Evolutionary conservation across 2,888 invertebrate species (phyloP).

Genomic region (Cantharis flavilabris): DNA sequence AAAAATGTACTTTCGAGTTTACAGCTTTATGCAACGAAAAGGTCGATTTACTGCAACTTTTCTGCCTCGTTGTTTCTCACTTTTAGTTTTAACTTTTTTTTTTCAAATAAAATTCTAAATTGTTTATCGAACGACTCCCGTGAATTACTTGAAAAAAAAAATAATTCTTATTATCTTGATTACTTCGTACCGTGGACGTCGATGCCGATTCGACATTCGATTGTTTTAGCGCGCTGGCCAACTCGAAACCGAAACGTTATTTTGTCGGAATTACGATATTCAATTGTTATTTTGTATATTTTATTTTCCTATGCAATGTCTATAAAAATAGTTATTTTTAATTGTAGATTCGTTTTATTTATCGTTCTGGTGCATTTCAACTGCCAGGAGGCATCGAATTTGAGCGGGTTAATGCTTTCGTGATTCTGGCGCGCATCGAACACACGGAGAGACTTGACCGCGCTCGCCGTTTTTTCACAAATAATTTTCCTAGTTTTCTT

Average conservation of each 20-base stretch:
- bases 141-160: background rate
- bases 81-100: background rate
- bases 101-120: background rate
- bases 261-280: background rate
- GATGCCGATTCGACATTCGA: background rate
- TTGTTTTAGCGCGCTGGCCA: background rate
- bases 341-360: background rate
- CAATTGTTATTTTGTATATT: background rate
- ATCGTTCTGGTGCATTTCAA: background rate
- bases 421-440: background rate
- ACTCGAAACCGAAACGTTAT: background rate
- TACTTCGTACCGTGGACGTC: background rate
- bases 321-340: background rate
- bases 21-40: background rate
- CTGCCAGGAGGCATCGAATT: background rate
- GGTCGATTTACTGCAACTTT: background rate
- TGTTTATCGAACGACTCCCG: background rate
- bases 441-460: background rate
- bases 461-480: background rate
- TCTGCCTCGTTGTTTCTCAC: background rate
- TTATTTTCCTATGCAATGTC: background rate
- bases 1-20: background rate
- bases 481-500: background rate
- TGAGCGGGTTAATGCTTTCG: background rate
- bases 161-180: background rate